Percentiles rank a stretch among this genome's conserved stretches.
Evolutionary conservation across 1,140 invertebrate genomes (phyloP).

Genomic region (Nautilus pompilius): DNA sequence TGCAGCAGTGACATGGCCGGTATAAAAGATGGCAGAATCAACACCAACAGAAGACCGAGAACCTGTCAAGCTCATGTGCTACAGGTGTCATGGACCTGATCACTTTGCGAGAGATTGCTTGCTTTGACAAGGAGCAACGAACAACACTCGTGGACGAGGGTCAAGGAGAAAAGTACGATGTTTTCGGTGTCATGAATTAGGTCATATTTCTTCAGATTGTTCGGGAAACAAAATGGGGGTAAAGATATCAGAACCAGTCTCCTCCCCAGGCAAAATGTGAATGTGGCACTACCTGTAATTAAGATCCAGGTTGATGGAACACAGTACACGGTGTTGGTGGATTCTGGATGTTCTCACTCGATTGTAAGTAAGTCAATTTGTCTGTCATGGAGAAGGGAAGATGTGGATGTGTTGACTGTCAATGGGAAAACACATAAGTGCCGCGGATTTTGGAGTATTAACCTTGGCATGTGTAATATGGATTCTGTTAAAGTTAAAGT

Average conservation of each 20-base stretch:
- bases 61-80: neutral
- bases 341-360: neutral
- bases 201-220: neutral
- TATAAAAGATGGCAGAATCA: neutral
- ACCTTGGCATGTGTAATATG: neutral
- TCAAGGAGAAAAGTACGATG: neutral
- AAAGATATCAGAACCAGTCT: neutral
- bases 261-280: neutral
- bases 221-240: neutral
- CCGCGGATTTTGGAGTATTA: neutral
- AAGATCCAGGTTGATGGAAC: neutral
- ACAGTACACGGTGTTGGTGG: neutral
- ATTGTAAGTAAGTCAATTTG: neutral
- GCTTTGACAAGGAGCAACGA: neutral
- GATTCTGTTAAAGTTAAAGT: neutral
- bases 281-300: neutral
- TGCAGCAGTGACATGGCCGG: neutral
- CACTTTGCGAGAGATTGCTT: neutral
- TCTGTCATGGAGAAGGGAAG: neutral
- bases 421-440: neutral
- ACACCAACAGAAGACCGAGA: neutral
- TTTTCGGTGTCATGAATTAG: neutral
- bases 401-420: neutral
- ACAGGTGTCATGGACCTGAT: neutral
- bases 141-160: neutral